Conservation (phyloP, 2,888 invertebrate genomes). For the Gnatocerus cornutus region DNA sequence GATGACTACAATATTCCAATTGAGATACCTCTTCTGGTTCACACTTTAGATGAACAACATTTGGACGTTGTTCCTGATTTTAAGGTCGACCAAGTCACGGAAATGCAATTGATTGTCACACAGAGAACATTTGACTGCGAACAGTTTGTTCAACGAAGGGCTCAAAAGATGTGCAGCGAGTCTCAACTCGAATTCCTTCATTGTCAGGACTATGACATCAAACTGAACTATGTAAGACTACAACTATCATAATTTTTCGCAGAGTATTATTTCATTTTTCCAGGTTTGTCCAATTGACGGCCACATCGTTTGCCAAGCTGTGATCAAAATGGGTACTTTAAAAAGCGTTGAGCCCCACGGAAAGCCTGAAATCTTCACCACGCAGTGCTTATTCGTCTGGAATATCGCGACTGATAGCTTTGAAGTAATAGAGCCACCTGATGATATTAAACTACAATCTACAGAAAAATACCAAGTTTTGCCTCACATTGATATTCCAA, state of each 20-base stretch:
- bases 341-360: slow-evolving; percentile 58
- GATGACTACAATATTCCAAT: slow-evolving; percentile 71
- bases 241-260: too few relatives aligned
- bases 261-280: too few relatives aligned
- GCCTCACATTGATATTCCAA: slow-evolving; percentile 59
- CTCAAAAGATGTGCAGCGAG: slow-evolving; percentile 69
- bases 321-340: slow-evolving; percentile 69
- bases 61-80: slow-evolving; percentile 69
- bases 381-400: slow-evolving; percentile 68
- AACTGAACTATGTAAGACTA: slow-evolving; percentile 69
- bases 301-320: slow-evolving; percentile 69
- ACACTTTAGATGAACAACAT: slow-evolving; percentile 68
- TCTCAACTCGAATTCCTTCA: slow-evolving; percentile 68
- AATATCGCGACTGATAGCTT: slow-evolving; percentile 68
- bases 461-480: slow-evolving; percentile 56
- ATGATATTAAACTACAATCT: slow-evolving; percentile 62
- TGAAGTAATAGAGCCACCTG: slow-evolving; percentile 65
- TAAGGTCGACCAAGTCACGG: slow-evolving; percentile 67
- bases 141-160: slow-evolving; percentile 69
- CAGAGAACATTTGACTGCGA: slow-evolving; percentile 71
- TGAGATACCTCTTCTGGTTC: slow-evolving; percentile 69
- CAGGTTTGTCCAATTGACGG: slow-evolving; percentile 70
- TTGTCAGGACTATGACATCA: slow-evolving; percentile 71
- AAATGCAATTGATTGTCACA: slow-evolving; percentile 69
- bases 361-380: slow-evolving; percentile 64